Evolutionary conservation across 1,140 invertebrate species (phyloP).

Genomic region (Acromyrmex echinatior): DNA sequence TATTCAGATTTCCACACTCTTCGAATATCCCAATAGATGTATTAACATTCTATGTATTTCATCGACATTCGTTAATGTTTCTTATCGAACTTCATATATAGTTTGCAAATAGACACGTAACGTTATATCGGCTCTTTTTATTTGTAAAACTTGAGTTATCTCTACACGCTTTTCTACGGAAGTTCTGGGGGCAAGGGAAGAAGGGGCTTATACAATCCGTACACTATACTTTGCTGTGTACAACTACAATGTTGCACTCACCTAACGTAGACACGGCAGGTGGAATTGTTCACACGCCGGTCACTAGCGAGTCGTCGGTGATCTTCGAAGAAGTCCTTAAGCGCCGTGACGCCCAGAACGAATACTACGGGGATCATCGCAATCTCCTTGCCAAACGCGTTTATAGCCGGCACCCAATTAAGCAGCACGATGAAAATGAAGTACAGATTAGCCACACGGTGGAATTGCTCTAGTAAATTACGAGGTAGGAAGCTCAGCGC

Average conservation of each 20-base stretch:
- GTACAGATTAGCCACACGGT: slow-evolving; percentile 98
- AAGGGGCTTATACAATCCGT: not conserved
- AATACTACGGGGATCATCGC: slow-evolving; percentile 98
- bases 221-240: not conserved
- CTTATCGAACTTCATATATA: not conserved
- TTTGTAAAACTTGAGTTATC: slow-evolving; percentile 21
- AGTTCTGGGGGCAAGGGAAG: not conserved
- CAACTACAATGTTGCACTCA: slow-evolving; percentile 84
- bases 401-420: slow-evolving; percentile 97
- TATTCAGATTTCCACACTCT: not conserved
- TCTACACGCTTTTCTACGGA: not conserved
- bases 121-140: slow-evolving; percentile 26
- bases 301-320: slow-evolving; percentile 95
- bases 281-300: slow-evolving; percentile 97
- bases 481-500: slow-evolving; percentile 97
- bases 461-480: slow-evolving; percentile 99
- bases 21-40: not conserved
- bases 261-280: slow-evolving; percentile 96
- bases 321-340: slow-evolving; percentile 99
- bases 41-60: not conserved
- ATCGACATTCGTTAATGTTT: not conserved
- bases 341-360: slow-evolving; percentile 97
- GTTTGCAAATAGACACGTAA: slow-evolving; percentile 9
- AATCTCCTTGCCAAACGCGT: slow-evolving; percentile 98
- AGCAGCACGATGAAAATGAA: slow-evolving; percentile 98